phyloP scores from a whole-genome alignment of 2,113 vertebrate genomes.

The Meles meles region DNA sequence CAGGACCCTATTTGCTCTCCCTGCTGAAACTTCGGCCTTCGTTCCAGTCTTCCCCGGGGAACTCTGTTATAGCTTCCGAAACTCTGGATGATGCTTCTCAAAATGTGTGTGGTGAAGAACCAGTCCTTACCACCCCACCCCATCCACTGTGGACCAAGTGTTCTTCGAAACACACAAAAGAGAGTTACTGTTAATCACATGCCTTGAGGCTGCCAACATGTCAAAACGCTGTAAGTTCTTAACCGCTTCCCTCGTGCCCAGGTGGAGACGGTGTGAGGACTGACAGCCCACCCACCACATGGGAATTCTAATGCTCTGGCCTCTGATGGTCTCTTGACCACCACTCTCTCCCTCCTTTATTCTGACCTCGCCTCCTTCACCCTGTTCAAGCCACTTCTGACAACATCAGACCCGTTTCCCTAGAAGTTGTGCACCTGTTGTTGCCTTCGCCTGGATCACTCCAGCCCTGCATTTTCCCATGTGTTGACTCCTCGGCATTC shows the following conservation, averaged over 20 bases:
- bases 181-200: not conserved
- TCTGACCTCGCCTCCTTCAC: not conserved
- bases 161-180: not conserved
- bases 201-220: not conserved
- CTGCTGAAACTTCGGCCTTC: not conserved
- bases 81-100: not conserved
- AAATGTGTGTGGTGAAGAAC: not conserved
- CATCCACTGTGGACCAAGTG: not conserved
- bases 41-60: not conserved
- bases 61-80: rapidly evolving
- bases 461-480: not conserved
- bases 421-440: not conserved
- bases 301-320: not conserved
- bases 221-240: not conserved
- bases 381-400: not conserved
- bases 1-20: not conserved
- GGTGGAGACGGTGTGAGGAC: not conserved
- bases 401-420: not conserved
- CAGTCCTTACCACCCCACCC: not conserved
- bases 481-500: not conserved
- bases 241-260: not conserved
- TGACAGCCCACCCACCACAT: not conserved
- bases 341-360: not conserved
- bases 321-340: not conserved
- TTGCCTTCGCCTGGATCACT: not conserved